These are phyloP conservation scores for Epinephelus fuscoguttatus DNA, from an alignment of 2,113 vertebrate genomes.

Conservation along the genomic window DNA sequence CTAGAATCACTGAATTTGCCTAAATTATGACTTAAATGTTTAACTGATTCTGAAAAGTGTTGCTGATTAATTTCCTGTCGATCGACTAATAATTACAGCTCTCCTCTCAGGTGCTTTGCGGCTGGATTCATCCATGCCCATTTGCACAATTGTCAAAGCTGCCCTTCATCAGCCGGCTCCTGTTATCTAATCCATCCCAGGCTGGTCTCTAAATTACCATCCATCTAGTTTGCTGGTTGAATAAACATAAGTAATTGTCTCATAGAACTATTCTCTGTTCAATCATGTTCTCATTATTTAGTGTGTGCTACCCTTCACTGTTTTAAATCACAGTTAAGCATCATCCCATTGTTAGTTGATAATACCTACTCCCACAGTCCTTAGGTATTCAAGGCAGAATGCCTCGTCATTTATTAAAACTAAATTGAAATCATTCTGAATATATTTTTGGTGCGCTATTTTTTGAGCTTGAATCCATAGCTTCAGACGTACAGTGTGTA, in stretches of 20 bases:
- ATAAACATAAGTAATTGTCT: constrained; percentile 23
- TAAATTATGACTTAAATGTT: background rate
- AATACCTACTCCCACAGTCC: background rate
- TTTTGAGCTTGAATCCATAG: background rate
- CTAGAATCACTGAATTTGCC: background rate
- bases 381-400: background rate
- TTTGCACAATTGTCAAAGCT: background rate
- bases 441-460: background rate
- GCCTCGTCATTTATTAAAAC: background rate
- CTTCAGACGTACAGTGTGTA: background rate
- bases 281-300: constrained; percentile 1
- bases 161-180: background rate
- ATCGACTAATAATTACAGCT: background rate
- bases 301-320: background rate
- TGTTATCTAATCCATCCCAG: background rate
- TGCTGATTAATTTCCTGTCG: background rate
- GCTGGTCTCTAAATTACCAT: background rate
- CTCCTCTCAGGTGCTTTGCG: background rate
- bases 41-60: background rate
- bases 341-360: background rate
- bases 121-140: background rate
- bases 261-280: background rate
- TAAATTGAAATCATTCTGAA: background rate
- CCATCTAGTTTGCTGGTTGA: constrained; percentile 14
- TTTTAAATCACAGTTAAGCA: background rate